phyloP scores from a whole-genome alignment of 1,140 invertebrate species.

The Trichonephila inaurata region DNA sequence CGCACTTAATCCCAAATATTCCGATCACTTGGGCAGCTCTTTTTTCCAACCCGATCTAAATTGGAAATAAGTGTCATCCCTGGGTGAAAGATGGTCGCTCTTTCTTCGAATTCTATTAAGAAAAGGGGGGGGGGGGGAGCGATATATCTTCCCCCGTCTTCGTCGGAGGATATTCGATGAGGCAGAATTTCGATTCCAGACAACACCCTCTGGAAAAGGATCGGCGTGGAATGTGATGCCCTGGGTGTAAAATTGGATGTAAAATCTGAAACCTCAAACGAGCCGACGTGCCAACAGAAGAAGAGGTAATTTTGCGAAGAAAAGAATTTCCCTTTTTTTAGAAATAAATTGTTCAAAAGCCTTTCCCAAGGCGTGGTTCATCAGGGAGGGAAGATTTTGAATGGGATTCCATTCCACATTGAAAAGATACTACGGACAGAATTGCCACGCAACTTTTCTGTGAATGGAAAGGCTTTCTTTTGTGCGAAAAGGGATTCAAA shows the following conservation, averaged over 20 bases:
- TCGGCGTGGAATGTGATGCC: not conserved
- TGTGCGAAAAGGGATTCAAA: not conserved
- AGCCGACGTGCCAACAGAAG: not conserved
- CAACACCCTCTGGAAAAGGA: not conserved
- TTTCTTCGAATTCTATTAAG: conserved; percentile 44
- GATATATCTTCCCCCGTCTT: not conserved
- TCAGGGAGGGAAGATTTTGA: not conserved
- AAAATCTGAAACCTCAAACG: conserved; percentile 22
- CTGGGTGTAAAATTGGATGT: conserved; percentile 6
- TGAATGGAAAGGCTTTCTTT: not conserved
- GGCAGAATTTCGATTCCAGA: not conserved
- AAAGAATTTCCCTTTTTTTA: not conserved
- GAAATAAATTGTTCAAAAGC: not conserved
- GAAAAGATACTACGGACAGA: not conserved
- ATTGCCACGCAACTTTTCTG: not conserved
- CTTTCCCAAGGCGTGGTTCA: not conserved
- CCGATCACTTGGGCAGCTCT: not conserved
- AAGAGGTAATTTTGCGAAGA: not conserved
- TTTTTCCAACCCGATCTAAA: not conserved
- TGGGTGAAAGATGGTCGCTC: conserved; percentile 18
- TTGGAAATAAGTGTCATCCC: conserved; percentile 34
- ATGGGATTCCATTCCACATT: not conserved
- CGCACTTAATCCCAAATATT: not conserved
- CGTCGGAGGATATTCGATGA: not conserved
- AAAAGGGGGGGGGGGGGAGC: not conserved